Percentiles rank a stretch among this genome's conserved stretches.
phyloP scores from a whole-genome alignment of 1,140 invertebrate species.

The Rhizoglyphus robini region DNA sequence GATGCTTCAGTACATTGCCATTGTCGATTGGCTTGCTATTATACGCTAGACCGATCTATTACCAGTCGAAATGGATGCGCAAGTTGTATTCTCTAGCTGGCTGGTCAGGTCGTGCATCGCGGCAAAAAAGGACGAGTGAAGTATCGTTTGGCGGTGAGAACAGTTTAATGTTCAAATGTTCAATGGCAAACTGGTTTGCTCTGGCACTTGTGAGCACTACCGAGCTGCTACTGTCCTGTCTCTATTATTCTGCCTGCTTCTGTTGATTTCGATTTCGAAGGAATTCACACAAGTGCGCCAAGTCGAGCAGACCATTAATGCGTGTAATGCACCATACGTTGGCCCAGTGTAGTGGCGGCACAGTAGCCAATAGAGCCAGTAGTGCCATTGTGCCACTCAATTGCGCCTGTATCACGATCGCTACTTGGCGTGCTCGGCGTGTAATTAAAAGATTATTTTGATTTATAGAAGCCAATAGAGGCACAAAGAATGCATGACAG shows the following conservation, averaged over 20 bases:
- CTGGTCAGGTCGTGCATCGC: neutral
- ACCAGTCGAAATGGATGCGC: constrained; percentile 5
- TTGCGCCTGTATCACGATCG: constrained; percentile 2
- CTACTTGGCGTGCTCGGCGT: neutral
- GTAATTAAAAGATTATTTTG: constrained; percentile 10
- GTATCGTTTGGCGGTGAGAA: neutral
- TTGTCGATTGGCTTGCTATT: neutral
- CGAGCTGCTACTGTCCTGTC: neutral
- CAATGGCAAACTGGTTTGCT: constrained; percentile 6
- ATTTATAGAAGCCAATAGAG: too few relatives aligned
- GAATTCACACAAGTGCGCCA: neutral
- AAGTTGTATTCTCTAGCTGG: neutral
- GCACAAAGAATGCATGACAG: neutral
- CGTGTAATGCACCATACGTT: neutral
- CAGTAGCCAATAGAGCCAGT: neutral
- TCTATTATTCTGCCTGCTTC: neutral
- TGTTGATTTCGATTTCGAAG: constrained; percentile 8
- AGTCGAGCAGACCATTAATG: neutral
- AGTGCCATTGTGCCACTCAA: neutral
- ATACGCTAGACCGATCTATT: constrained; percentile 11
- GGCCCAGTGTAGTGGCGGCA: neutral
- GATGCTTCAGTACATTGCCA: neutral
- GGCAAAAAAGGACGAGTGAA: neutral
- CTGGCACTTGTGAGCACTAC: neutral
- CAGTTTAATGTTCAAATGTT: neutral